Conservation (phyloP, 1,140 invertebrate species). For the Lasioglossum baleicum region DNA sequence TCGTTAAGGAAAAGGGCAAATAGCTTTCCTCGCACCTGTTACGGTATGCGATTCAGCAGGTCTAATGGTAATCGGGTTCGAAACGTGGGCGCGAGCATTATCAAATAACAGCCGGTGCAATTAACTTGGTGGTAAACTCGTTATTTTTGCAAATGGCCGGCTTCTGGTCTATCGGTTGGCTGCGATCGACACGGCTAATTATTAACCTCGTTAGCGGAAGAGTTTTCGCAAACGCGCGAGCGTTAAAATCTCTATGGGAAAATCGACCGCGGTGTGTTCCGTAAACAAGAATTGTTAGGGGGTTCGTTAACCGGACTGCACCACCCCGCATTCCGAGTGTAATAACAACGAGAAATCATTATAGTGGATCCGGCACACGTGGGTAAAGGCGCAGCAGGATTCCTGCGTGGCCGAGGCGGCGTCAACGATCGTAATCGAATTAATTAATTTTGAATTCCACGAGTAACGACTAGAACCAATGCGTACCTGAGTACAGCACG, state of each 20-base stretch:
- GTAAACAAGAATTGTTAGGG: constrained; percentile 44
- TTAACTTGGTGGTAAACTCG: background rate
- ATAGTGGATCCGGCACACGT: background rate
- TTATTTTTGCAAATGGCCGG: constrained; percentile 13
- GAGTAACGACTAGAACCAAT: background rate
- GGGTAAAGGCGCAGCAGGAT: background rate
- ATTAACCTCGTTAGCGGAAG: constrained; percentile 21
- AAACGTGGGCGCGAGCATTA: background rate
- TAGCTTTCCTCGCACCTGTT: no score
- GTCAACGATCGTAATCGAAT: constrained; percentile 39
- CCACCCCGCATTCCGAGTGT: constrained; percentile 8
- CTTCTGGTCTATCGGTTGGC: background rate
- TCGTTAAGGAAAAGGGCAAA: no score
- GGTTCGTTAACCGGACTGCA: constrained; percentile 30
- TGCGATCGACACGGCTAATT: background rate
- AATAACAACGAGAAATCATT: constrained; percentile 34
- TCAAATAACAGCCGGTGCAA: background rate
- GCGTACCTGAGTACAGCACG: no score
- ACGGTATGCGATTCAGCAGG: no score
- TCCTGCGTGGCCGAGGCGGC: background rate
- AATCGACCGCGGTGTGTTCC: constrained; percentile 25
- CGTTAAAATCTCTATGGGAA: constrained; percentile 3
- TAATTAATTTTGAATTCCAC: constrained; percentile 26
- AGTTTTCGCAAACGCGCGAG: constrained; percentile 3
- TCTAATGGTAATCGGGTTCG: background rate